These are phyloP conservation scores for Dasypolia templi DNA, from an alignment of 2,888 invertebrate genomes.

Conservation along the genomic window DNA sequence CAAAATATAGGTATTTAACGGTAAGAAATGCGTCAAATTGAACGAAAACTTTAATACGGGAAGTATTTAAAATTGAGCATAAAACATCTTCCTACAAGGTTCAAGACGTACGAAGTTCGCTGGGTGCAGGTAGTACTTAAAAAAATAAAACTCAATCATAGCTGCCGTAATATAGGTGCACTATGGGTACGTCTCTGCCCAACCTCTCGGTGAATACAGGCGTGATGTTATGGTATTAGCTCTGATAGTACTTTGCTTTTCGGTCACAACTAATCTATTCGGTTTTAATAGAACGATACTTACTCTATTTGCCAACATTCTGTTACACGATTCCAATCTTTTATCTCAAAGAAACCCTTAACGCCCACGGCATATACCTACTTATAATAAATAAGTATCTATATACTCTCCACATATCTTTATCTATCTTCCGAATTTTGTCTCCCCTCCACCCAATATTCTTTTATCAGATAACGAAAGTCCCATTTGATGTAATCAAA, in stretches of 20 bases:
- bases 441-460: slow-evolving; percentile 25
- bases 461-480: slow-evolving; percentile 51
- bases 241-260: background rate
- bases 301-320: slow-evolving; percentile 3
- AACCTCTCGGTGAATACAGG: no score
- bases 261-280: background rate
- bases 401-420: background rate
- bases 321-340: no score
- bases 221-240: no score
- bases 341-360: background rate
- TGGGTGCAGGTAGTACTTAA: no score
- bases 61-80: no score
- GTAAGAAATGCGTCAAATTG: slow-evolving; percentile 27
- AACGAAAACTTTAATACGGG: slow-evolving; percentile 9
- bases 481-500: slow-evolving; percentile 57
- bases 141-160: no score
- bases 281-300: background rate
- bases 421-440: slow-evolving; percentile 17
- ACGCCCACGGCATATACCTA: background rate
- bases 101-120: no score
- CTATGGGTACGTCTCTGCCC: no score
- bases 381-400: background rate
- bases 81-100: slow-evolving; percentile 32
- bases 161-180: no score
- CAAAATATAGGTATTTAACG: background rate